Base-by-base conservation (phyloP, 2,888 invertebrate genomes). In the Pemphredon lugubris region DNA sequence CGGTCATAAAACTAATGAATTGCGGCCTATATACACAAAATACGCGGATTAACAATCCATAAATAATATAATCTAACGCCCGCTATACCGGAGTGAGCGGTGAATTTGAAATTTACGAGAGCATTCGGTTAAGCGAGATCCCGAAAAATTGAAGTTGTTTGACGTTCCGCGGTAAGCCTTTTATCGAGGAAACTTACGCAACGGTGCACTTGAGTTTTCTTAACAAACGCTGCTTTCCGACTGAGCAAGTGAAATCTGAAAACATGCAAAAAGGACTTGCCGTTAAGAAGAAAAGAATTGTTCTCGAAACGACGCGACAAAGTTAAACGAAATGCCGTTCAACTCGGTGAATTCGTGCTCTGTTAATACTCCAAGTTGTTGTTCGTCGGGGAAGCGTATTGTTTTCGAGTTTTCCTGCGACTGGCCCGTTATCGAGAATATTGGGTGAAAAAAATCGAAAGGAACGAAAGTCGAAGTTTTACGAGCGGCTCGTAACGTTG, bases 391-490 rank as follows among this genome's bases (percentile, higher is more conserved):
- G 30, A 11, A 61, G 51, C 53, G 9, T 34, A 51, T 45, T 44
- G 50, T 32, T 21, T 32, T 9, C 34, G 59, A 47, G 50, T 18
- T 45, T 59, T 50, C 44, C n/a, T 7, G 16, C 23, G 30, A 30
- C 13, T 26, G 11, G 21, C 44, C 54, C 48, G 69, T 69, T 69
- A 69, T 68, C 54, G 69, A 7, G 34, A 53, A 23, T 58, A 69
- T 69, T 47, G 58, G 30, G 40, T n/a, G 51, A 37, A 34, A 48
- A 37, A 34, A 48, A 32, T 9, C 32, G 48, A 30, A 42, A 48
- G 48, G 48, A 54, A 53, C 45, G 44, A n/a, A 58, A 48, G 59
- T 69, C 59, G 69, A 68, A 54, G 59, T 69, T 69, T 68, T 54
- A 69, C 21, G 69, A 69, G 14, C n/a, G 16, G 53, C 21, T 67